Conservation (phyloP, 2,113 vertebrate genomes). For the Malurus alboscapulatus region DNA sequence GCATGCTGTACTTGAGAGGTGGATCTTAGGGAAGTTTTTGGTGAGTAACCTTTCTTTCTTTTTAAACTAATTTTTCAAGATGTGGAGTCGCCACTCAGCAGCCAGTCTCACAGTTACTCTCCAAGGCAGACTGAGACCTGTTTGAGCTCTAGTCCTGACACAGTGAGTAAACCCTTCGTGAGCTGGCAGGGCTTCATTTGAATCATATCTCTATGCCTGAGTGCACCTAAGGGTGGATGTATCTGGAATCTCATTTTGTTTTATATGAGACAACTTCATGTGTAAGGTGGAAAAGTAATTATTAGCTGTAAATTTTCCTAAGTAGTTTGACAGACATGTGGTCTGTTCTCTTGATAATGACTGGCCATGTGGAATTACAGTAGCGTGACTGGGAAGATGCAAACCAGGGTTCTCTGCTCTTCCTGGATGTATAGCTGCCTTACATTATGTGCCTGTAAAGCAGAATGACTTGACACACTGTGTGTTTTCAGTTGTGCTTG, state of each 20-base stretch:
- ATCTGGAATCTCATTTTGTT: not conserved
- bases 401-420: not conserved
- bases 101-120: slow-evolving; percentile 66
- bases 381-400: not conserved
- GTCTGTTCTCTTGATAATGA: not conserved
- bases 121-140: slow-evolving; percentile 64
- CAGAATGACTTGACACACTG: not conserved
- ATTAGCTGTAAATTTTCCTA: not conserved
- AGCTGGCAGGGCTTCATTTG: not conserved
- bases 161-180: slow-evolving; percentile 63
- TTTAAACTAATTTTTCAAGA: slow-evolving; percentile 37
- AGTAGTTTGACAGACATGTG: not conserved
- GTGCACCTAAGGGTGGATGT: not conserved
- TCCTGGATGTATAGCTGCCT: not conserved
- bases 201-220: not conserved
- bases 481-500: not conserved
- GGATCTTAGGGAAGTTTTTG: not conserved
- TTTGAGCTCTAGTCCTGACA: slow-evolving; percentile 71
- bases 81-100: slow-evolving; percentile 39
- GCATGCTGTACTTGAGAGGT: not conserved
- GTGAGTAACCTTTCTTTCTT: not conserved
- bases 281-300: not conserved
- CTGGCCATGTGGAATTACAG: not conserved
- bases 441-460: not conserved
- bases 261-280: not conserved